Evolutionary conservation across 2,888 invertebrate genomes (phyloP).

Genomic region (Pammene aurita): DNA sequence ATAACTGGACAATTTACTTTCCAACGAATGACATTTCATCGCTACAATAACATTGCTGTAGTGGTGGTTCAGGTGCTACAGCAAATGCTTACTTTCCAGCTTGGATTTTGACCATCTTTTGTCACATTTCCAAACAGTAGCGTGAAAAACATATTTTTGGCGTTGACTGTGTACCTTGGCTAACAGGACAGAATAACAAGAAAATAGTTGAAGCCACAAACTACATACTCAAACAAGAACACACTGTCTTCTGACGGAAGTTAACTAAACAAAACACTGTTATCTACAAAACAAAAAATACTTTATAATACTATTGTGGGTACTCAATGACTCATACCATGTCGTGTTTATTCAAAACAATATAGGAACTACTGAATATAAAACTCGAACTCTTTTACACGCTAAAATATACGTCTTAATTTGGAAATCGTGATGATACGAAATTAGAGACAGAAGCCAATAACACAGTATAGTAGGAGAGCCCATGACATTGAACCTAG

Average conservation of each 20-base stretch:
- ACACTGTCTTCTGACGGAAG: background rate
- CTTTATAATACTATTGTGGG: background rate
- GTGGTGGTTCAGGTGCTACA: no score
- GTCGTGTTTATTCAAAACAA: conserved; percentile 1
- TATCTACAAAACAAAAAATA: conserved; percentile 8
- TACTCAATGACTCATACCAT: background rate
- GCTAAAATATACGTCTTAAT: background rate
- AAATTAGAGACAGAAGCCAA: conserved; percentile 6
- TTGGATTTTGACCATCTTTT: no score
- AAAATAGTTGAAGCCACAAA: background rate
- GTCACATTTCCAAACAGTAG: no score
- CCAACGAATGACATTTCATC: no score
- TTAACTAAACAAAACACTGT: conserved; percentile 4
- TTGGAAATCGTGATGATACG: background rate
- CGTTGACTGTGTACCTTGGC: no score
- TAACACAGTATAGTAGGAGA: no score
- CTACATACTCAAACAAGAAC: conserved; percentile 18
- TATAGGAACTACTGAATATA: background rate
- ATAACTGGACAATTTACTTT: no score
- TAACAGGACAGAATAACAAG: no score
- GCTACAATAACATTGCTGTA: no score
- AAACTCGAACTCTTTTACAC: background rate
- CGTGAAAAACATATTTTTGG: no score
- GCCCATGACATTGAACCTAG: no score
- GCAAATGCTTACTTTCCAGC: no score